Evolutionary conservation across 2,888 invertebrate genomes (phyloP).

Genomic region (Uropetala carovei): DNA sequence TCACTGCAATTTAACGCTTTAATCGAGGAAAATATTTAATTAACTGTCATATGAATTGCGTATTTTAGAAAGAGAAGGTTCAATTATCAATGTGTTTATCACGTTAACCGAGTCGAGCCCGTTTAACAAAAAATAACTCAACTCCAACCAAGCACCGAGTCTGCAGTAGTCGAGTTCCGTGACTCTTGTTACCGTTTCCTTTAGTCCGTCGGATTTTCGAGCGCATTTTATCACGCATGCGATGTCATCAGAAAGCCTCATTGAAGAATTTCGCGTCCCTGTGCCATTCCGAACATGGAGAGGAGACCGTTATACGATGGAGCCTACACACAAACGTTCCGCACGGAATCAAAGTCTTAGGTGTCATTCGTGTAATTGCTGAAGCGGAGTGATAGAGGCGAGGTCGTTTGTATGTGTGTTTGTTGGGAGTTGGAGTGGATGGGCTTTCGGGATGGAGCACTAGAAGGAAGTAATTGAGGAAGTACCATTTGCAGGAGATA

Average conservation of each 20-base stretch:
- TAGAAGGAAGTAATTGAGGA: conserved; percentile 28
- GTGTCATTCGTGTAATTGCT: conserved; percentile 9
- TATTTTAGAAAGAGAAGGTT: too few species aligned
- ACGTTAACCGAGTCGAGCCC: too few species aligned
- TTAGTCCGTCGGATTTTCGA: too few species aligned
- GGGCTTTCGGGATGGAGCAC: not conserved
- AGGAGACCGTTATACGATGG: not conserved
- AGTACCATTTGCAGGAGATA: not conserved
- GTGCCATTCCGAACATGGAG: not conserved
- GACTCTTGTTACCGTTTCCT: too few species aligned
- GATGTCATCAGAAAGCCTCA: not conserved
- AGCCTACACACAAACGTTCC: not conserved
- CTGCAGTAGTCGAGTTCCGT: too few species aligned
- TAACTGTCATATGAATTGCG: too few species aligned
- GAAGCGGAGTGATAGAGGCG: not conserved
- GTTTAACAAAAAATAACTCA: too few species aligned
- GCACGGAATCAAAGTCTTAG: not conserved
- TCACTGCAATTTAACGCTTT: too few species aligned
- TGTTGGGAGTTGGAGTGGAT: not conserved
- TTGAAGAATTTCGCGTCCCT: not conserved
- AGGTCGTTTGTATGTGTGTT: not conserved
- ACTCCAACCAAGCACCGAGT: too few species aligned
- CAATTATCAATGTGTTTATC: too few species aligned
- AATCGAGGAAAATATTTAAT: too few species aligned
- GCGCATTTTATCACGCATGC: not conserved